Conservation (phyloP, 2,113 vertebrate species). For the Lampris megalopsis region DNA sequence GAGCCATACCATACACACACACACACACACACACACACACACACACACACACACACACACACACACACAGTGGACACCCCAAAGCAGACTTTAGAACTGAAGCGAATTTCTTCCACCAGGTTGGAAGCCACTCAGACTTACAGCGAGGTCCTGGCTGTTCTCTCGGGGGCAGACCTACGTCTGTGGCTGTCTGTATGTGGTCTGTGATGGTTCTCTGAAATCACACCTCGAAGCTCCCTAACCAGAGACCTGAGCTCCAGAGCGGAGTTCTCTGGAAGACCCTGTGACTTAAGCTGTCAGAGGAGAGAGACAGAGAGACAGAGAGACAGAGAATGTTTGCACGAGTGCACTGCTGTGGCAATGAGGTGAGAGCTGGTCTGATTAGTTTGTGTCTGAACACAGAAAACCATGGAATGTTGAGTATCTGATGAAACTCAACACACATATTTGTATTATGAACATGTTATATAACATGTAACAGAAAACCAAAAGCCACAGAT, state of each 20-base stretch:
- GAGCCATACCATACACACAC: no score
- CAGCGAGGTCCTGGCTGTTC: slow-evolving; percentile 40
- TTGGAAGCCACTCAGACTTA: slow-evolving; percentile 58
- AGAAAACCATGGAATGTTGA: neutral
- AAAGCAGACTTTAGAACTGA: slow-evolving; percentile 31
- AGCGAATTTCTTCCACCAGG: slow-evolving; percentile 53
- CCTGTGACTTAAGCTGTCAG: slow-evolving; percentile 46
- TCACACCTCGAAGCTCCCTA: slow-evolving; percentile 73
- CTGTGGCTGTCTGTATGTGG: slow-evolving; percentile 51
- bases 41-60: no score
- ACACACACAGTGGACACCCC: neutral
- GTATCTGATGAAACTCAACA: neutral
- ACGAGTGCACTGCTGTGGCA: slow-evolving; percentile 1
- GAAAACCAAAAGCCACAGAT: no score
- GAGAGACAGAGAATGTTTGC: neutral
- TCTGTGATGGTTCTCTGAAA: slow-evolving; percentile 67
- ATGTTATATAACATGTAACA: no score
- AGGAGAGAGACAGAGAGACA: neutral
- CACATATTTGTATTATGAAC: neutral
- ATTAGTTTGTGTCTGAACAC: neutral
- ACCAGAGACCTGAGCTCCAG: slow-evolving; percentile 78
- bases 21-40: no score
- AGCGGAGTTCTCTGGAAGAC: slow-evolving; percentile 72
- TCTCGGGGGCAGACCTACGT: slow-evolving; percentile 67
- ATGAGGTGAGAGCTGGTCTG: neutral